phyloP scores from a whole-genome alignment of 2,113 vertebrate genomes.

The Psammodynastes pulverulentus region DNA sequence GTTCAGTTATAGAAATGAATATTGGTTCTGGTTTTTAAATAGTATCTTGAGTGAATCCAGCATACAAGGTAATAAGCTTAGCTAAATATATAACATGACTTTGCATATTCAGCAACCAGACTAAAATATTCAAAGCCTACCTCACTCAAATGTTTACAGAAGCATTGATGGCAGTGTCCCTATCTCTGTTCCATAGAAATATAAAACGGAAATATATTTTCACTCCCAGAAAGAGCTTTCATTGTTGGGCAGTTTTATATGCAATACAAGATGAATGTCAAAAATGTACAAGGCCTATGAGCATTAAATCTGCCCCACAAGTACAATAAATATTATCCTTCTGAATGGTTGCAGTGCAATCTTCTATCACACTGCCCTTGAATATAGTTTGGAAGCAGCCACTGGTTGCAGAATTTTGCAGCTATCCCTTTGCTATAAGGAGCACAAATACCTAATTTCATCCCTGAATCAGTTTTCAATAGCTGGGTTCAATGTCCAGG shows the following conservation, averaged over 20 bases:
- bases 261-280: neutral
- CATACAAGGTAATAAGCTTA: neutral
- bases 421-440: neutral
- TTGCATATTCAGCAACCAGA: neutral
- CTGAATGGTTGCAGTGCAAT: neutral
- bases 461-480: neutral
- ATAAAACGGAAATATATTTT: neutral
- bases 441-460: neutral
- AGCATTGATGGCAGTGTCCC: neutral
- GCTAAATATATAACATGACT: neutral
- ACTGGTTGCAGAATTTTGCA: neutral
- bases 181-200: neutral
- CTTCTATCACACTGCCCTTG: neutral
- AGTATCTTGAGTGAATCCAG: neutral
- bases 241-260: neutral
- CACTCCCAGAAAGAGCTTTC: neutral
- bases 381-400: neutral
- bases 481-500: neutral
- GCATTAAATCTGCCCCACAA: slow-evolving; percentile 4
- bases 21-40: neutral
- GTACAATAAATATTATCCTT: neutral
- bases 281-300: neutral
- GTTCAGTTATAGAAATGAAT: neutral
- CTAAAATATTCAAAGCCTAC: neutral
- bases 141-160: neutral